Evolutionary conservation across 2,797 vertebrate species (phyloP).

Genomic region (Pipistrellus nathusii): DNA sequence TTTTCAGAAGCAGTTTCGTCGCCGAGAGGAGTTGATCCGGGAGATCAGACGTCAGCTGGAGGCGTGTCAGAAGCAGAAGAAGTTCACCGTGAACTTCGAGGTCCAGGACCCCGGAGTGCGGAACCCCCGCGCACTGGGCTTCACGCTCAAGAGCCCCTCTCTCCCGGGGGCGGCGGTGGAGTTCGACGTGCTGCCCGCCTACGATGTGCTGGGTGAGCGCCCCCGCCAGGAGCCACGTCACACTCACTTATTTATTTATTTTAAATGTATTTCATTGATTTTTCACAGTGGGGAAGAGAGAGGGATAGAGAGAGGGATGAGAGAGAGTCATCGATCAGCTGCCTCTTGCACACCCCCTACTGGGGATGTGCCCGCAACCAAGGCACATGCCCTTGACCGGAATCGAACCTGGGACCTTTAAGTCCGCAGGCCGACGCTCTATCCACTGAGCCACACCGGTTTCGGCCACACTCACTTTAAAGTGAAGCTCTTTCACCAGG

Average conservation of each 20-base stretch:
- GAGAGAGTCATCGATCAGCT: too few species aligned
- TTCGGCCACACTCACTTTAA: too few species aligned
- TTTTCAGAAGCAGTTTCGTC: background rate
- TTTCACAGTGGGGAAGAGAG: too few species aligned
- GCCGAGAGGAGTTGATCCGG: fast-evolving
- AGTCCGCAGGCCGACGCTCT: too few species aligned
- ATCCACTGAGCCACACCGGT: too few species aligned
- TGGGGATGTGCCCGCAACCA: too few species aligned
- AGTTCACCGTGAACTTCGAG: fast-evolving
- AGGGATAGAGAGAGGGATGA: too few species aligned
- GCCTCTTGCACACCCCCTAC: too few species aligned
- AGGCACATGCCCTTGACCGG: too few species aligned
- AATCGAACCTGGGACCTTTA: too few species aligned
- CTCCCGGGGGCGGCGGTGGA: background rate
- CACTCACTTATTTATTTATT: too few species aligned
- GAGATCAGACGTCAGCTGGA: conserved; percentile 62
- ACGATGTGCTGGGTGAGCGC: conserved; percentile 67
- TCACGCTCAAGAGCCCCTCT: background rate
- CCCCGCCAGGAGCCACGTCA: fast-evolving
- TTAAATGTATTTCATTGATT: too few species aligned
- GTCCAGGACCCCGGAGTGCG: fast-evolving
- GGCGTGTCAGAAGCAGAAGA: background rate
- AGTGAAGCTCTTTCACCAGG: background rate
- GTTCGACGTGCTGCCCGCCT: conserved; percentile 77
- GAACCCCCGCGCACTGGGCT: conserved; percentile 48